Base-by-base conservation (phyloP, 2,888 invertebrate species). In the Scelioninae gen. 1 region DNA sequence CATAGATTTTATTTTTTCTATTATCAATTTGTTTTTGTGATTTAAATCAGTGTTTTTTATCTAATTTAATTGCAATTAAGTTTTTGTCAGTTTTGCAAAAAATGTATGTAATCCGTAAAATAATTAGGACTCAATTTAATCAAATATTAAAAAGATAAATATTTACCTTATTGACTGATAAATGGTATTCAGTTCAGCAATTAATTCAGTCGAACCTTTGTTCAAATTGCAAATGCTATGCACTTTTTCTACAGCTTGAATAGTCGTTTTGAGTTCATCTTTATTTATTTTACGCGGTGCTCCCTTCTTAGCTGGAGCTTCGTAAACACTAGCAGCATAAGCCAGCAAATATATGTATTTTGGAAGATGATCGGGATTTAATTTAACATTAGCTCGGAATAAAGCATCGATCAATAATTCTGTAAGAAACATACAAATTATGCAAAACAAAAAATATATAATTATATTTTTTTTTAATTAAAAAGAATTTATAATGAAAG, bases 321-420 rank as follows among this genome's bases (percentile, higher is more conserved):
- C 99, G 86, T 96, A 96, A 0, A 99, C 98, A 91, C 98, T 97
- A 0, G 98, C 96, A 0, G 98, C 97, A 93, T 99, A 99, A 0
- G 98, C 98, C 88, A 99, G 93, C 75, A 99, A 93, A 92, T 96
- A 97, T 91, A 99, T 97, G 92, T 99, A 99, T 92, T 99, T 99
- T 7, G 97, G 96, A 93, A 98, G 98, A 92, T 99, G 98, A 89
- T 99, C 99, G 0, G 98, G 98, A 93, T 99, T 98, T 74, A 99
- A 93, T 93, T 98, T 98, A 15, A 96, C 96, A n/a, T 97, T 97
- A 1, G 97, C 96, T 91, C 97, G 98, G 91, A 99, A 99, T 9
- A 99, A 93, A 0, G 98, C 95, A 91, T 98, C 98, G 2, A 99
- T 97, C 2, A 99, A 93, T 51, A 99, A 94, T 92, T 99, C 98